Base-by-base conservation (phyloP, 1,140 invertebrate species). In the Zophobas atratus region DNA sequence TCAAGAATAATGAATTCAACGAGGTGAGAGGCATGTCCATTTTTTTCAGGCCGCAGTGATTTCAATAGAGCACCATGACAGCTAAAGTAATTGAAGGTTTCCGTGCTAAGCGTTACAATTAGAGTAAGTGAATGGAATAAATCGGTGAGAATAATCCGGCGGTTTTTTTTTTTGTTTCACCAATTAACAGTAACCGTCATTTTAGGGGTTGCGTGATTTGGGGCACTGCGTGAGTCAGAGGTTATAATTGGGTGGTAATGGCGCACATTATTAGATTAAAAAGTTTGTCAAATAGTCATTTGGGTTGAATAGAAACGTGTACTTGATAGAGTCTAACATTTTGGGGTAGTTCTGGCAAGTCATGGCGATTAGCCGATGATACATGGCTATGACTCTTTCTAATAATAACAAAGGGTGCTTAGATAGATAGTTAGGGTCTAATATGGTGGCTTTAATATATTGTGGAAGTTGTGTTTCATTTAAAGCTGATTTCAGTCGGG, bases 61-160 rank as follows among this genome's bases (percentile, higher is more conserved):
- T 38, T 38, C 34, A 60, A 60, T 36, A 60, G 38, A 60, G 33
- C 38, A 60, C 38, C 38, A 60, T 41, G 38, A 60, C 34, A 60
- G 53, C n/a, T 5, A 32, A 35, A 60, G 57, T 60, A 60, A 56
- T 60, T 51, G 49, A 51, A 51, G 49, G 49, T 51, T 51, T 51
- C n/a, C 20, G 49, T 51, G n/a, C 49, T 51, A 6, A 20, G 49
- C 49, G 4, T 51, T 20, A 6, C 4, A 51, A 20, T 51, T 51
- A n/a, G 49, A 51, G 20, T 51, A 51, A 51, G 4, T 51, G 4
- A 51, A 51, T 51, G 3, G n/a, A 51, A 51, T 51, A 51, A 51
- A 51, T 6, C 20, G 49, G 49, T 51, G 49, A 51, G 49, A 51
- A 51, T n/a, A 51, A 51, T 20, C 43, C 8, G 8, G 6, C 49